Conservation (phyloP, 2,888 invertebrate genomes). For the Anorthoa munda region DNA sequence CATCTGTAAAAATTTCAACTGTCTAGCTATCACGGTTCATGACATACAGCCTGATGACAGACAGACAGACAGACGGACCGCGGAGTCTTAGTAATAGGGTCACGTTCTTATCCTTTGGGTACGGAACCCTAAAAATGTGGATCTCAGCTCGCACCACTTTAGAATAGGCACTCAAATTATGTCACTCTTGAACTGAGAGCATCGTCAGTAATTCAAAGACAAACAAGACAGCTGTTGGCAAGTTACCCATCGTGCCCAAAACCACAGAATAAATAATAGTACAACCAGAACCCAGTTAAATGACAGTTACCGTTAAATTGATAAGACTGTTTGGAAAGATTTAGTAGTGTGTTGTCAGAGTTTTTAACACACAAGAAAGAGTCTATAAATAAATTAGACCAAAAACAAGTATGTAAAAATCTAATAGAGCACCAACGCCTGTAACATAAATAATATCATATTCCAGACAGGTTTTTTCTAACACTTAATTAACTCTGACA, state of each 20-base stretch:
- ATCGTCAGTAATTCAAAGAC: constrained; percentile 23
- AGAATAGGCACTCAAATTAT: constrained; percentile 10
- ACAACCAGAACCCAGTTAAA: constrained; percentile 16
- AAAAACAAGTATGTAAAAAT: constrained; percentile 11
- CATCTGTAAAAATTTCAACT: no score
- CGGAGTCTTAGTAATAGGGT: no score
- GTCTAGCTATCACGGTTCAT: no score
- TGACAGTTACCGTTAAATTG: constrained; percentile 27
- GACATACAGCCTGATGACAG: no score
- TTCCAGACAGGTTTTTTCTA: background rate
- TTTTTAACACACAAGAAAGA: background rate
- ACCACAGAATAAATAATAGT: no score
- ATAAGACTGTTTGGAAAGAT: background rate
- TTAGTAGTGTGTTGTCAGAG: background rate
- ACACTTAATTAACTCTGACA: constrained; percentile 33
- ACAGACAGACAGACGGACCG: no score
- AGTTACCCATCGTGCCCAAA: background rate
- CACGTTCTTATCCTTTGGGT: no score
- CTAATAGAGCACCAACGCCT: background rate
- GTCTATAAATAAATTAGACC: background rate
- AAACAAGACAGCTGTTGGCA: constrained; percentile 50
- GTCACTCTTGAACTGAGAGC: constrained; percentile 15
- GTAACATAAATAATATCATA: constrained; percentile 8
- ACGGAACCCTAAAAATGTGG: no score
- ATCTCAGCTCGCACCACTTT: background rate